A percentile compares a stretch with the other conserved stretches of the same genome.
Evolutionary conservation across 92 coral and sea anemone genomes (phyloP).

Genomic region (Hydrozoanthus gracilis): DNA sequence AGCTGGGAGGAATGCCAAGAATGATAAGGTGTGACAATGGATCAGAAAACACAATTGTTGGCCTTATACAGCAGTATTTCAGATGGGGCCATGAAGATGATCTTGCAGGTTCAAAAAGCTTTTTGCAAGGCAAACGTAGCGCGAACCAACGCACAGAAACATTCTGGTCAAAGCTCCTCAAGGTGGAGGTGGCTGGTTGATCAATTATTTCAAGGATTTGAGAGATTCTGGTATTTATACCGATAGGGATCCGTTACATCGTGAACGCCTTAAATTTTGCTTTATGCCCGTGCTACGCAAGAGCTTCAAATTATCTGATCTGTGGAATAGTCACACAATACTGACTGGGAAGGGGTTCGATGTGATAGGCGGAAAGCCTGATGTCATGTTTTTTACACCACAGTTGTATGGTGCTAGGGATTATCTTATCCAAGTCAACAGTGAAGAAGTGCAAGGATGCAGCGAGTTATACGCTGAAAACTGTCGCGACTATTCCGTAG

Average conservation of each 20-base stretch:
- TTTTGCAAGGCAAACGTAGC: slow-evolving; percentile 54
- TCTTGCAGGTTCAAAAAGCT: slow-evolving; percentile 39
- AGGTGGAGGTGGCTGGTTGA: slow-evolving; percentile 61
- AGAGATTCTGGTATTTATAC: slow-evolving; percentile 50
- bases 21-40: slow-evolving; percentile 42
- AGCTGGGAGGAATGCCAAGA: slow-evolving; percentile 42
- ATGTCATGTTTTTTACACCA: slow-evolving; percentile 57
- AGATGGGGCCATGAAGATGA: slow-evolving; percentile 35
- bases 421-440: too few relatives aligned
- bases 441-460: too few relatives aligned
- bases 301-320: slow-evolving; percentile 55
- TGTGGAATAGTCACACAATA: slow-evolving; percentile 68
- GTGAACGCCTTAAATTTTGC: too few relatives aligned
- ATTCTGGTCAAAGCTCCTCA: slow-evolving; percentile 59
- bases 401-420: slow-evolving; percentile 38
- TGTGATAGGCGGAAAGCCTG: slow-evolving; percentile 66
- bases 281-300: slow-evolving; percentile 60
- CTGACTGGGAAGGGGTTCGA: slow-evolving; percentile 56
- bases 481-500: too few relatives aligned
- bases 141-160: slow-evolving; percentile 65
- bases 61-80: slow-evolving; percentile 35
- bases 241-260: slow-evolving; percentile 30
- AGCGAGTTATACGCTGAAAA: too few relatives aligned
- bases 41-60: slow-evolving; percentile 45
- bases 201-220: slow-evolving; percentile 51